Evolutionary conservation across 2,113 vertebrate species (phyloP).

Genomic region (Takifugu bimaculatus): DNA sequence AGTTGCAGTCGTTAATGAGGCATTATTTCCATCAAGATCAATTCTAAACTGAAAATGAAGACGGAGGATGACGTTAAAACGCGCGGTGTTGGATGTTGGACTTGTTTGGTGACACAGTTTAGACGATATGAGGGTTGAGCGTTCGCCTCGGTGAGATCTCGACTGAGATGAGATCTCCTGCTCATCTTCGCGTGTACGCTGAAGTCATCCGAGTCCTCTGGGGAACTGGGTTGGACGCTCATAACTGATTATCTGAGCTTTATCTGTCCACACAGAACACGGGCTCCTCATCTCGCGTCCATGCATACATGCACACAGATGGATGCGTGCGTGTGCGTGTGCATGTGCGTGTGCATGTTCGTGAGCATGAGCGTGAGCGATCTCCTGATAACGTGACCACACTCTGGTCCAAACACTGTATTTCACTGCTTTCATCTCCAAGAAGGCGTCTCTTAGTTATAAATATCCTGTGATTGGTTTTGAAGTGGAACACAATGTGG

Average conservation of each 20-base stretch:
- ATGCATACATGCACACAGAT: conserved; percentile 5
- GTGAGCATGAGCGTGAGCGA: conserved; percentile 9
- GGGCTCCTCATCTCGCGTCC: neutral
- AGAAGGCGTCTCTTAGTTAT: neutral
- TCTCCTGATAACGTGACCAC: conserved; percentile 15
- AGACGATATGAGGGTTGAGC: no score
- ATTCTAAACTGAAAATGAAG: no score
- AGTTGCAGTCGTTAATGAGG: no score
- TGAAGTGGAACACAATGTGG: neutral
- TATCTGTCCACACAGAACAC: neutral
- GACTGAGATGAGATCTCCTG: no score
- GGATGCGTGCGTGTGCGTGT: neutral
- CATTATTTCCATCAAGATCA: no score
- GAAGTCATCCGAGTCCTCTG: no score
- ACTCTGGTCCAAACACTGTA: neutral
- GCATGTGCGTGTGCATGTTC: no score
- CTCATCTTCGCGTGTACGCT: no score
- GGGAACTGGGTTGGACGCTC: neutral
- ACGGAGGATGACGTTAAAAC: no score
- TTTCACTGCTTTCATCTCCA: conserved; percentile 9
- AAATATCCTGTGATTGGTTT: neutral
- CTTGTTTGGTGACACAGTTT: no score
- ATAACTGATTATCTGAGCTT: neutral
- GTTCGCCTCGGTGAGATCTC: no score
- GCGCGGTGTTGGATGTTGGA: no score